Conservation (phyloP, 2,888 invertebrate genomes). For the Ferdinandea cuprea region DNA sequence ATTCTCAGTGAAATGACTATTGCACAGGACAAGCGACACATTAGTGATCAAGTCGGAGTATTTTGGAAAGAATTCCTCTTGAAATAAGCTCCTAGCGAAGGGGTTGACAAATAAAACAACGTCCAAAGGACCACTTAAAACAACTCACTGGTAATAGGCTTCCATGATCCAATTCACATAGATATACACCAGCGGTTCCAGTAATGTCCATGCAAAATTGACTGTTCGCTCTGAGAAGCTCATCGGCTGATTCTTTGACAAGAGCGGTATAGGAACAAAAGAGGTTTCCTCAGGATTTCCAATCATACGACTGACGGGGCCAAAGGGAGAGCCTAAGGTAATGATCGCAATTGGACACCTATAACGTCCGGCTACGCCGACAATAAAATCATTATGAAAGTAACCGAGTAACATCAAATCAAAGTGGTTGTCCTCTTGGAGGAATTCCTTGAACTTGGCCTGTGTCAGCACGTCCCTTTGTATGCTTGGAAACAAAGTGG, state of each 20-base stretch:
- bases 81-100: slow-evolving; percentile 74
- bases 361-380: slow-evolving; percentile 51
- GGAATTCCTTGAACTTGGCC: slow-evolving; percentile 20
- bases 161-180: slow-evolving; percentile 39
- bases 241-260: slow-evolving; percentile 51
- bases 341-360: slow-evolving; percentile 39
- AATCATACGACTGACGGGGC: slow-evolving; percentile 42
- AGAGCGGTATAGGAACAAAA: slow-evolving; percentile 45
- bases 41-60: slow-evolving; percentile 77
- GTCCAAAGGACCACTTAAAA: not conserved
- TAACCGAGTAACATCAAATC: slow-evolving; percentile 60
- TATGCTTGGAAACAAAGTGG: slow-evolving; percentile 8
- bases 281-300: slow-evolving; percentile 57
- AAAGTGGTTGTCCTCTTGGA: slow-evolving; percentile 51
- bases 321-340: slow-evolving; percentile 22
- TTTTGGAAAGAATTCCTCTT: slow-evolving; percentile 75
- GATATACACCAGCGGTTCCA: slow-evolving; percentile 22
- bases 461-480: slow-evolving; percentile 27
- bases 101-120: too few relatives aligned
- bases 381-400: slow-evolving; percentile 68
- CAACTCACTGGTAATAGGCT: slow-evolving; percentile 36
- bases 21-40: slow-evolving; percentile 79
- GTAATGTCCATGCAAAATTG: slow-evolving; percentile 39
- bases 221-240: slow-evolving; percentile 17
- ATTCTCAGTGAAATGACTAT: slow-evolving; percentile 79